Evolutionary conservation across 2,888 invertebrate species (phyloP).

Genomic region (Apamea crenata): DNA sequence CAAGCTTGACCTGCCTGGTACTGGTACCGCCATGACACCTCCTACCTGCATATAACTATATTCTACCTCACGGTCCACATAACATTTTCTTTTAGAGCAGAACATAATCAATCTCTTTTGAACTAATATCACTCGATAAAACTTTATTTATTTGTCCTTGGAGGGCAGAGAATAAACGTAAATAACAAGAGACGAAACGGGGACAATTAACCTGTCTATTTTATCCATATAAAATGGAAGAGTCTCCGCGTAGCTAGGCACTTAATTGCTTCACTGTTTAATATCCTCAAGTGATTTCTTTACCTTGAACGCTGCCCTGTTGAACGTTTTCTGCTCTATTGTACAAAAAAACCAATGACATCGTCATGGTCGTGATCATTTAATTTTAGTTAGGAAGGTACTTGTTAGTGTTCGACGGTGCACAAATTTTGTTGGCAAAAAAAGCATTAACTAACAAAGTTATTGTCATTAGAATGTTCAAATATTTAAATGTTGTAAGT

Average conservation of each 20-base stretch:
- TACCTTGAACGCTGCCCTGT: constrained; percentile 51
- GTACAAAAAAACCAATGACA: constrained; percentile 44
- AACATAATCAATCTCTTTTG: constrained; percentile 38
- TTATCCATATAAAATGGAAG: constrained; percentile 59
- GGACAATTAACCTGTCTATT: constrained; percentile 64
- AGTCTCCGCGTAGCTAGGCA: constrained; percentile 37
- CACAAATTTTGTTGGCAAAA: constrained; percentile 5
- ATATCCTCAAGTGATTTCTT: constrained; percentile 63
- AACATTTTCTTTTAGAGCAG: not conserved
- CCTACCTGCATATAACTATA: not conserved
- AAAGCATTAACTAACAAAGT: not conserved
- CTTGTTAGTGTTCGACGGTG: constrained; percentile 8
- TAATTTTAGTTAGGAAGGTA: constrained; percentile 4
- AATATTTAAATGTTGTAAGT: constrained; percentile 21
- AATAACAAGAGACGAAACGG: constrained; percentile 60
- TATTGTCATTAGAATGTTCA: not conserved
- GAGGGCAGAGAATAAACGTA: constrained; percentile 57
- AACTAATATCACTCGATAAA: constrained; percentile 39
- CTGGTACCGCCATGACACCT: constrained; percentile 1
- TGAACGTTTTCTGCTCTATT: constrained; percentile 31
- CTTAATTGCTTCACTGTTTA: constrained; percentile 59
- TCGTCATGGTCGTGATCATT: constrained; percentile 31
- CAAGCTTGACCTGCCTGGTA: constrained; percentile 9
- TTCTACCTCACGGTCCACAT: constrained; percentile 21
- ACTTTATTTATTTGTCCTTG: constrained; percentile 50